A percentile compares a stretch with the other conserved stretches of the same genome.
Conservation (phyloP, 2,888 invertebrate species). For the Stenurella melanura region DNA sequence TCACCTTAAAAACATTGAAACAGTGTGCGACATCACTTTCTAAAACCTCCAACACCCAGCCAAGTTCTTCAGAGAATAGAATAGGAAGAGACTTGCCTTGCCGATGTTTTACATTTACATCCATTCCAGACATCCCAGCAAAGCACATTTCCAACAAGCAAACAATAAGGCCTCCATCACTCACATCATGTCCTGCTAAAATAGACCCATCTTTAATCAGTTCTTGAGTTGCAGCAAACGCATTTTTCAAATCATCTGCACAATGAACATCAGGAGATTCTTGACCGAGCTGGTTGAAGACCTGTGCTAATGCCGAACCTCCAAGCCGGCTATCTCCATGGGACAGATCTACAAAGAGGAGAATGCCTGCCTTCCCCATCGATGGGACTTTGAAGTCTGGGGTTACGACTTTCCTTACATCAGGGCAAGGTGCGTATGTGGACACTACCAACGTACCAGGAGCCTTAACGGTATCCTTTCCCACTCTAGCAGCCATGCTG, state of each 20-base stretch:
- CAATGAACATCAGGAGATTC: conserved; percentile 87
- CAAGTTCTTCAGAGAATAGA: conserved; percentile 90
- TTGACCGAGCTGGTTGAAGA: conserved; percentile 81
- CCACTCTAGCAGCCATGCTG: conserved; percentile 94
- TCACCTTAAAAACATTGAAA: conserved; percentile 77
- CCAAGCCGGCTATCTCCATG: conserved; percentile 86
- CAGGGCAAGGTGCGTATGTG: conserved; percentile 95
- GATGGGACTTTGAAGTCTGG: conserved; percentile 89
- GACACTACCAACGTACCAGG: conserved; percentile 97
- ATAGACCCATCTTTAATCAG: conserved; percentile 84
- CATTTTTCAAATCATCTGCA: conserved; percentile 79
- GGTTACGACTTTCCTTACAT: conserved; percentile 87
- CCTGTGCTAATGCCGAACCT: conserved; percentile 95
- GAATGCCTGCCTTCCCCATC: conserved; percentile 76
- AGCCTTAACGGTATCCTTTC: conserved; percentile 81
- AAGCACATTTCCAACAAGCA: conserved; percentile 97
- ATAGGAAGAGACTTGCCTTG: conserved; percentile 78
- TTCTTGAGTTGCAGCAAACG: conserved; percentile 90
- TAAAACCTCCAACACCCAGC: conserved; percentile 87
- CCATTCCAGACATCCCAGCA: conserved; percentile 89
- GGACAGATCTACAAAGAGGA: conserved; percentile 88
- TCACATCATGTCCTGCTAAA: conserved; percentile 94
- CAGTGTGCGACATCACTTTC: conserved; percentile 77
- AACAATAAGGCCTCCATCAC: conserved; percentile 95
- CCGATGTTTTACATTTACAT: conserved; percentile 78